These are phyloP conservation scores for Balaenoptera acutorostrata DNA, from an alignment of 2,113 vertebrate species.

Conservation along the genomic window DNA sequence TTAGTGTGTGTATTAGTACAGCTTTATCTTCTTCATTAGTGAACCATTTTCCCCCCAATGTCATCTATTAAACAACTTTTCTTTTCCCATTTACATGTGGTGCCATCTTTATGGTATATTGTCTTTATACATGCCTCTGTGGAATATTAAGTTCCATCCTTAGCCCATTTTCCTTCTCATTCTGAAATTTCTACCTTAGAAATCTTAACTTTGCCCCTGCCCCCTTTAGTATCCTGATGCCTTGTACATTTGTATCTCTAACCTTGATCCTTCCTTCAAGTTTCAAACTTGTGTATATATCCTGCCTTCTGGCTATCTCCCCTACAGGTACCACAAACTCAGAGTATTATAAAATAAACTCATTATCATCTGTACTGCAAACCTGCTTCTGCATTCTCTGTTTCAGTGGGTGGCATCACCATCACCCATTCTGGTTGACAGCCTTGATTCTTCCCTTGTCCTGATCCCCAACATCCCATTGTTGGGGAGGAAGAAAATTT, in stretches of 20 bases:
- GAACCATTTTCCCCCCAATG: not conserved
- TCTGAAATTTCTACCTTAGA: not conserved
- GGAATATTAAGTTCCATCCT: not conserved
- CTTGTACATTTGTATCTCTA: not conserved
- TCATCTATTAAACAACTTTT: not conserved
- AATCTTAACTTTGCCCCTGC: not conserved
- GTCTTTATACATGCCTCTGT: not conserved
- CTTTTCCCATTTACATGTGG: not conserved
- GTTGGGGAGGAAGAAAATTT: no score
- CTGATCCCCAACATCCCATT: not conserved
- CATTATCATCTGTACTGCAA: not conserved
- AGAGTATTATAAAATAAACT: not conserved
- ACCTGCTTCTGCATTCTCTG: not conserved
- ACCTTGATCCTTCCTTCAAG: not conserved
- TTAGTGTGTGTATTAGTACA: not conserved
- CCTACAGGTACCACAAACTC: not conserved
- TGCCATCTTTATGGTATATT: not conserved
- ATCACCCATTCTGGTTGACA: not conserved
- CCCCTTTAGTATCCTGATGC: not conserved
- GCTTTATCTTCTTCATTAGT: not conserved
- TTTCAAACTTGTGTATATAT: not conserved
- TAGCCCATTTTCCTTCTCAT: not conserved
- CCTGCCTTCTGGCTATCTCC: not conserved
- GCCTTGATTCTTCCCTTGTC: not conserved
- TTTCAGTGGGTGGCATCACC: not conserved